A percentile compares a stretch with the other conserved stretches of the same genome.
Evolutionary conservation across 2,888 invertebrate genomes (phyloP).

Genomic region (Alsophila aescularia): DNA sequence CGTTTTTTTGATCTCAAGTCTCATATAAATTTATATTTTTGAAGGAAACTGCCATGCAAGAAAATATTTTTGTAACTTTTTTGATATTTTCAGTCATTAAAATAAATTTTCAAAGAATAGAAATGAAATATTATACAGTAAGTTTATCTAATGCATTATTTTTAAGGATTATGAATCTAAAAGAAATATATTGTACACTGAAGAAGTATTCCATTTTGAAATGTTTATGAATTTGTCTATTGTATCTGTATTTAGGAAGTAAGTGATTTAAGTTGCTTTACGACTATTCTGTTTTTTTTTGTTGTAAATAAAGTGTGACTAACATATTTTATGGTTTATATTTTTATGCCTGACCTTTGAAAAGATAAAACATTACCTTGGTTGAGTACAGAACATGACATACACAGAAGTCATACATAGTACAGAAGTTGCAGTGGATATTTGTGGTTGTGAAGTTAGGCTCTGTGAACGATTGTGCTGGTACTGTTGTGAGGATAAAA

Average conservation of each 20-base stretch:
- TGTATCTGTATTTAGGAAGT: conserved; percentile 28
- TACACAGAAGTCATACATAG: too few species aligned
- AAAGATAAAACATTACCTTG: neutral
- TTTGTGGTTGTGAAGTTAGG: too few species aligned
- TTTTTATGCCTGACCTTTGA: neutral
- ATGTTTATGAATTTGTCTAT: conserved; percentile 37
- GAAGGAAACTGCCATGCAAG: conserved; percentile 11
- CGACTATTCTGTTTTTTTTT: conserved; percentile 38
- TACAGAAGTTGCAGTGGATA: too few species aligned
- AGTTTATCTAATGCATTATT: conserved; percentile 14
- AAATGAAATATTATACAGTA: conserved; percentile 6
- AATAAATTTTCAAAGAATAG: conserved; percentile 13
- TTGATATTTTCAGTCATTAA: conserved; percentile 16
- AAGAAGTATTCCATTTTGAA: conserved; percentile 47
- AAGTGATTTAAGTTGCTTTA: conserved; percentile 36
- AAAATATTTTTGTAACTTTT: conserved; percentile 31
- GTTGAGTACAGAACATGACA: too few species aligned
- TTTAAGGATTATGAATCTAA: conserved; percentile 29
- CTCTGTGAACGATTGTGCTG: too few species aligned
- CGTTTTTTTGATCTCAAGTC: conserved; percentile 33
- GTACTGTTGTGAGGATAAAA: too few species aligned
- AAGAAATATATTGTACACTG: conserved; percentile 40
- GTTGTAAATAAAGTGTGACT: conserved; percentile 50
- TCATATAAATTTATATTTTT: conserved; percentile 32
- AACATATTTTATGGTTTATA: conserved; percentile 9